Conservation (phyloP, 2,888 invertebrate genomes). For the Galerucella nymphaeae region DNA sequence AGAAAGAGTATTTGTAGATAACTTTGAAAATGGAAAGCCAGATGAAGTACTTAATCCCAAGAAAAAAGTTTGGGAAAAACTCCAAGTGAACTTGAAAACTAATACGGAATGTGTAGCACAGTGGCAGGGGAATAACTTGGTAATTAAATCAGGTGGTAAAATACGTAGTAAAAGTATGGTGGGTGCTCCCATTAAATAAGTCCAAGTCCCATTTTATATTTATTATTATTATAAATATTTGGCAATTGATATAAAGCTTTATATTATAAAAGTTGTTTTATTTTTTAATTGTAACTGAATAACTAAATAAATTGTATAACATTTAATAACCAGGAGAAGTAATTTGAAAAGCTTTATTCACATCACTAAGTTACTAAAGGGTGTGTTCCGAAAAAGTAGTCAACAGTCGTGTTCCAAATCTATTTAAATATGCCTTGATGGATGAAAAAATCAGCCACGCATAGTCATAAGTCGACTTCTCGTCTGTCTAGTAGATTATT, state of each 20-base stretch:
- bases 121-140: conserved; percentile 86
- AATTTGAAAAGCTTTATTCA: too few species aligned
- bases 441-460: too few species aligned
- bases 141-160: conserved; percentile 79
- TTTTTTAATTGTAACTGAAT: too few species aligned
- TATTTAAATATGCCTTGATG: too few species aligned
- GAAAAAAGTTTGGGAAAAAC: conserved; percentile 95
- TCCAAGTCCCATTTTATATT: conserved; percentile 16
- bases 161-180: conserved; percentile 80
- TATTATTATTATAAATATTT: conserved; percentile 22
- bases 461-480: too few species aligned
- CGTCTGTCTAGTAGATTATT: too few species aligned
- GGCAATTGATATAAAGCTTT: conserved; percentile 14
- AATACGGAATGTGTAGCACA: conserved; percentile 78
- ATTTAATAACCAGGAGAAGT: too few species aligned
- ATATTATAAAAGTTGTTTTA: background rate
- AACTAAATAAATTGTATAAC: too few species aligned
- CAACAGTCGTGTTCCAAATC: too few species aligned
- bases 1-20: conserved; percentile 85
- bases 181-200: conserved; percentile 86
- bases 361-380: too few species aligned
- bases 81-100: conserved; percentile 83
- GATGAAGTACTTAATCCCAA: conserved; percentile 93
- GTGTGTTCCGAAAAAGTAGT: too few species aligned
- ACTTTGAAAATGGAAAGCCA: conserved; percentile 80